A percentile compares a stretch with the other conserved stretches of the same genome.
Conservation (phyloP, 2,797 vertebrate genomes). For the Pangasius mekongensis region DNA sequence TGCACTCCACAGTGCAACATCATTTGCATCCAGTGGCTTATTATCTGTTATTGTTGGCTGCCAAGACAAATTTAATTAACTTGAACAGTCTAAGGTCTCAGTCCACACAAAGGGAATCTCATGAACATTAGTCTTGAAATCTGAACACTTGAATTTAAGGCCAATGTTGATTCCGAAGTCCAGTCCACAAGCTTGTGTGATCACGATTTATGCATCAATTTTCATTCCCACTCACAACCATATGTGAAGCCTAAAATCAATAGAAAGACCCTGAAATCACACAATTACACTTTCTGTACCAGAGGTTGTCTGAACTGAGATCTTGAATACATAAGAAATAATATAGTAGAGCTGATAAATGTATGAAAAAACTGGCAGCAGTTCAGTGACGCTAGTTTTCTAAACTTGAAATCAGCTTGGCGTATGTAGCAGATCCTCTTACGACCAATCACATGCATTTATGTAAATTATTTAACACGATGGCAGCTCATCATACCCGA, state of each 20-base stretch:
- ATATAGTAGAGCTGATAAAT: background rate
- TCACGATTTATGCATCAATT: background rate
- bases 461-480: background rate
- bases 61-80: background rate
- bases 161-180: background rate
- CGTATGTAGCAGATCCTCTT: background rate
- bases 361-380: background rate
- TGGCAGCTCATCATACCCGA: background rate
- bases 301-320: background rate
- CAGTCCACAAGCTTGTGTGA: background rate
- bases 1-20: background rate
- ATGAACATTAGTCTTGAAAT: background rate
- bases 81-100: background rate
- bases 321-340: background rate
- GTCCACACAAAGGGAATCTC: background rate
- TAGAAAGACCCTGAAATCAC: background rate
- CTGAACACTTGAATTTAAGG: background rate
- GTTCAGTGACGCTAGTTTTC: background rate
- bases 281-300: background rate
- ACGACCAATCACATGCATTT: background rate
- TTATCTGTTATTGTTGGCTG: background rate
- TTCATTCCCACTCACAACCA: background rate
- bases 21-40: background rate
- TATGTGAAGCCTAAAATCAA: background rate
- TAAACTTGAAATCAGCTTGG: background rate